These are phyloP conservation scores for Timandra comae DNA, from an alignment of 2,888 invertebrate species.

Conservation along the genomic window DNA sequence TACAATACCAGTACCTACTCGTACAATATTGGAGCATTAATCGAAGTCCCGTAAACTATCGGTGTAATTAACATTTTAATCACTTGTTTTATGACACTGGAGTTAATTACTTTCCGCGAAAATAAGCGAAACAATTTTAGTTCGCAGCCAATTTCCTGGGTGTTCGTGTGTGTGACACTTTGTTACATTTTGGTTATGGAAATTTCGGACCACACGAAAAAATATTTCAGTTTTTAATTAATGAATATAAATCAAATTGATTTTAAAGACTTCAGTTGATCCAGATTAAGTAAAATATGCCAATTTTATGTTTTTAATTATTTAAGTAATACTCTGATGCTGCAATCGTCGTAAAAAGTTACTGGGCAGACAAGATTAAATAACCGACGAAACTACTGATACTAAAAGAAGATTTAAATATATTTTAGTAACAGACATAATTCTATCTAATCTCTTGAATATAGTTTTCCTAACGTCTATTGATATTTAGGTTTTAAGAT, in stretches of 20 bases:
- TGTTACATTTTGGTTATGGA: conserved; percentile 7
- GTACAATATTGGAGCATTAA: conserved; percentile 22
- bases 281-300: neutral
- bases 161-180: conserved; percentile 15
- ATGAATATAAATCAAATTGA: no score
- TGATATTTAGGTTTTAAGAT: no score
- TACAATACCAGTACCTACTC: no score
- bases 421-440: no score
- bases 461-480: no score
- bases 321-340: no score
- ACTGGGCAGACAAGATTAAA: neutral
- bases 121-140: conserved; percentile 12
- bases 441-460: no score
- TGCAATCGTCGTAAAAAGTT: no score
- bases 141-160: conserved; percentile 17
- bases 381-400: neutral
- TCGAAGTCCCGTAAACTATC: conserved; percentile 26
- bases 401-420: no score
- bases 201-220: no score
- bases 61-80: conserved; percentile 37
- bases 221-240: no score
- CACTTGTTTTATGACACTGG: conserved; percentile 30
- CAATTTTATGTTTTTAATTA: neutral
- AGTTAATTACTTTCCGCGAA: conserved; percentile 27
- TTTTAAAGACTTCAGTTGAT: no score